Evolutionary conservation across 2,113 vertebrate species (phyloP).

Genomic region (Desmodus rotundus): DNA sequence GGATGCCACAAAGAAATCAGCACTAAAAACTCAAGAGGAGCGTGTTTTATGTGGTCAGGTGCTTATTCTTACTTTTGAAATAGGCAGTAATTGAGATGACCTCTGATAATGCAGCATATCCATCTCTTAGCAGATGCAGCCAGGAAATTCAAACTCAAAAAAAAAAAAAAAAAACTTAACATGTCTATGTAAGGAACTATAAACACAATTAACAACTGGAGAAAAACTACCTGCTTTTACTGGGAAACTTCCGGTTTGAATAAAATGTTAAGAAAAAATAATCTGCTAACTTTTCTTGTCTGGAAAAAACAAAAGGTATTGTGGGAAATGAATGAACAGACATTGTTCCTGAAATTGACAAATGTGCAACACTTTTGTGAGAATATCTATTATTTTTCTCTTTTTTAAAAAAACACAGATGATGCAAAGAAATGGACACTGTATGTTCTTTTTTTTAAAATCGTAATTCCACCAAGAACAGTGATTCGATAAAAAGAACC

Average conservation of each 20-base stretch:
- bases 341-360: neutral
- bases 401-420: neutral
- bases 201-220: neutral
- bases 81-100: neutral
- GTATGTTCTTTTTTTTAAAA: neutral
- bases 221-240: neutral
- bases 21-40: neutral
- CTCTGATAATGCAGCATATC: neutral
- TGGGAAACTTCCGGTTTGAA: neutral
- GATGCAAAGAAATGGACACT: neutral
- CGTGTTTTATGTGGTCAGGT: neutral
- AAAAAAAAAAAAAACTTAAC: neutral
- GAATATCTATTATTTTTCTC: neutral
- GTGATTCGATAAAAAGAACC: conserved; percentile 22
- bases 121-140: neutral
- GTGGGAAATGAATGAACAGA: neutral
- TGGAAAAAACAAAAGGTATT: conserved; percentile 5
- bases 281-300: neutral
- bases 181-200: neutral
- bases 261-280: conserved; percentile 10
- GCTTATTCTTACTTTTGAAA: neutral
- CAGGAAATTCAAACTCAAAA: neutral
- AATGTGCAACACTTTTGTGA: neutral
- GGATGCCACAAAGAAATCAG: neutral
- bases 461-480: neutral